Base-by-base conservation (phyloP, 2,113 vertebrate species). In the Eurypyga helias region DNA sequence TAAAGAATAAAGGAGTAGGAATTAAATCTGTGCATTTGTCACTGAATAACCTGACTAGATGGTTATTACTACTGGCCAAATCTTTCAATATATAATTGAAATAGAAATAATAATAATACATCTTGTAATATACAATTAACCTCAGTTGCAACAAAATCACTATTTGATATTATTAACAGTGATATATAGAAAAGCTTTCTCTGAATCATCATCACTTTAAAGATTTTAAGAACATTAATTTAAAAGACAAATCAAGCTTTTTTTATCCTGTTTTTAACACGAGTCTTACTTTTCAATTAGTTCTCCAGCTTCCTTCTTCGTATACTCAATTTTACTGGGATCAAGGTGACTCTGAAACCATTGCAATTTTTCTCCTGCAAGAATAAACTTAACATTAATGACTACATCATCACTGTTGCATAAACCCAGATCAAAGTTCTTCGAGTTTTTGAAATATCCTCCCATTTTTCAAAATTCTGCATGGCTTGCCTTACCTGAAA, bases 311-410 rank as follows among this genome's bases (percentile, higher is more conserved):
- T 99, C 99, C 94, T 98, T 98, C 97, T 98, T 99, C 33, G 98
- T 98, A 97, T 99, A 99, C 34, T 96, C 94, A 0, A 83, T 72
- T 98, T 99, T 99, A 57, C 72, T 29, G 14, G 98, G 97, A 75
- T 99, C 98, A 92, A 99, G 96, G 64, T 99, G 98, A 96, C 79
- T 98, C 93, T 99, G 99, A 98, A 99, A 99, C 99, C 99, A 99
- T 48, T 98, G 89, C 60, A 99, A 98, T 95, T 99, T 99, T 96
- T 99, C 99, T 89, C 99, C 99, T 99, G 77, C 17, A 94, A 90
- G 77, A 82, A 96, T n/a, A 95, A 95, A 90, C 13, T 55, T 24
- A 55, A 45, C 11, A 38, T 93, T 87, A 94, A 46, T 48, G 17
- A 77, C 49, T 72, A 69, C 2, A 34, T 9, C 36, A 82, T 10